A percentile compares a stretch with the other conserved stretches of the same genome.
Conservation (phyloP, 2,797 vertebrate species). For the Spheniscus humboldti region DNA sequence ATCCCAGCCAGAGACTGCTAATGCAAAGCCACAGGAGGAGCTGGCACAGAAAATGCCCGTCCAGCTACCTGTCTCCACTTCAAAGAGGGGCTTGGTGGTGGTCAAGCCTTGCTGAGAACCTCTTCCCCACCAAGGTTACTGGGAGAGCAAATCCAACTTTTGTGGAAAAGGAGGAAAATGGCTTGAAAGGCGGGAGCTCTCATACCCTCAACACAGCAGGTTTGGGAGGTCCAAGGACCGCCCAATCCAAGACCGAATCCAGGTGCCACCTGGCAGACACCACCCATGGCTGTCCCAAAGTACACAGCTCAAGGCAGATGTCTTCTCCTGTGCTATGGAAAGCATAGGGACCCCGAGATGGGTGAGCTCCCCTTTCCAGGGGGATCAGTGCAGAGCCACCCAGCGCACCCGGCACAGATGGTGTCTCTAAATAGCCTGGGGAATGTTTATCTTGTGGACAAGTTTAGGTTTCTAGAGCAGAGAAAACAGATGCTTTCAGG, state of each 20-base stretch:
- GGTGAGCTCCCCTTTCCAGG: background rate
- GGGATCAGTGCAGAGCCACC: background rate
- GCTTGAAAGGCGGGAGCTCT: background rate
- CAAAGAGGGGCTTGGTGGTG: background rate
- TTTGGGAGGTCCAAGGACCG: background rate
- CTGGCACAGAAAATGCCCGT: background rate
- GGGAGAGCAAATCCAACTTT: background rate
- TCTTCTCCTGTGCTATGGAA: background rate
- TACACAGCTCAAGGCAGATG: background rate
- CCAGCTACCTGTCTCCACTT: background rate
- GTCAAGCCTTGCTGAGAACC: background rate
- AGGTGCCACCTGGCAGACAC: background rate
- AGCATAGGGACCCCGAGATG: background rate
- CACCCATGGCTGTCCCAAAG: background rate
- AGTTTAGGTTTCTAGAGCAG: conserved; percentile 61
- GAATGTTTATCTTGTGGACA: conserved; percentile 17
- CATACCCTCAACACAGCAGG: background rate
- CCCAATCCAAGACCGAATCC: background rate
- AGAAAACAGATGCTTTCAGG: conserved; percentile 50
- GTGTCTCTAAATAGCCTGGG: conserved; percentile 43
- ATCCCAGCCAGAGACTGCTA: background rate
- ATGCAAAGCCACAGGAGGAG: background rate
- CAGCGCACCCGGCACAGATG: background rate
- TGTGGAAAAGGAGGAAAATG: background rate
- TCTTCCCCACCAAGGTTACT: background rate